Evolutionary conservation across 2,113 vertebrate species (phyloP).

Genomic region (Salvelinus fontinalis): DNA sequence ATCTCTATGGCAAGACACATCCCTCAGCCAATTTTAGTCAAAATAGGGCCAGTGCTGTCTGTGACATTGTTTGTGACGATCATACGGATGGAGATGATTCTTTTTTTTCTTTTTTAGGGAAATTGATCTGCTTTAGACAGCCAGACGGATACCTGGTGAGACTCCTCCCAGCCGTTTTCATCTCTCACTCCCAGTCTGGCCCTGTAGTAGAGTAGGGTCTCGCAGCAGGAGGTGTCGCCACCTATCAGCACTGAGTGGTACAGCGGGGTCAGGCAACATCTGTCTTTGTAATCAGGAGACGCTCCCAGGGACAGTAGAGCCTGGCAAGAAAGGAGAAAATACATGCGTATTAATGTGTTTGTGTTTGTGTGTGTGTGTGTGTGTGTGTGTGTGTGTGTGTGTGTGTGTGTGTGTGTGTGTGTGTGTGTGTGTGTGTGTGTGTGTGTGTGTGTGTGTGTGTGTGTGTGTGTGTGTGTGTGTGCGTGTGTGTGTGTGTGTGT

Average conservation of each 20-base stretch:
- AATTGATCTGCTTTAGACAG: neutral
- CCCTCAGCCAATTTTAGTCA: too few relatives aligned
- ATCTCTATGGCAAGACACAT: too few relatives aligned
- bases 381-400: slow-evolving; percentile 12
- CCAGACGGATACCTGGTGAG: slow-evolving; percentile 80
- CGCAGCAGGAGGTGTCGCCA: slow-evolving; percentile 88
- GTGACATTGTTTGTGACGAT: too few relatives aligned
- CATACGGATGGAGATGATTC: neutral
- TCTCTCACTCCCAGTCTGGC: slow-evolving; percentile 81
- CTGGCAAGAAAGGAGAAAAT: slow-evolving; percentile 44
- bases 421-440: slow-evolving; percentile 18
- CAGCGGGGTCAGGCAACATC: slow-evolving; percentile 85
- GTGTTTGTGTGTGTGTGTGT: slow-evolving; percentile 10
- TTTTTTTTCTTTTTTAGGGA: too few relatives aligned
- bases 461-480: slow-evolving; percentile 20
- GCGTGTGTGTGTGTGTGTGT: slow-evolving; percentile 7
- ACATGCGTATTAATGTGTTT: neutral
- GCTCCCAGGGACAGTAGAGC: slow-evolving; percentile 83
- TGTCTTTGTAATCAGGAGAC: slow-evolving; percentile 90
- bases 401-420: neutral
- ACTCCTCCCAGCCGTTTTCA: slow-evolving; percentile 90
- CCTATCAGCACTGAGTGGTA: slow-evolving; percentile 91
- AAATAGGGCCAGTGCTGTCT: too few relatives aligned
- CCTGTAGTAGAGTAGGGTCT: slow-evolving; percentile 86
- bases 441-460: slow-evolving; percentile 7